These are phyloP conservation scores for Adelosebastes latens DNA, from an alignment of 2,797 vertebrate genomes.

Conservation along the genomic window DNA sequence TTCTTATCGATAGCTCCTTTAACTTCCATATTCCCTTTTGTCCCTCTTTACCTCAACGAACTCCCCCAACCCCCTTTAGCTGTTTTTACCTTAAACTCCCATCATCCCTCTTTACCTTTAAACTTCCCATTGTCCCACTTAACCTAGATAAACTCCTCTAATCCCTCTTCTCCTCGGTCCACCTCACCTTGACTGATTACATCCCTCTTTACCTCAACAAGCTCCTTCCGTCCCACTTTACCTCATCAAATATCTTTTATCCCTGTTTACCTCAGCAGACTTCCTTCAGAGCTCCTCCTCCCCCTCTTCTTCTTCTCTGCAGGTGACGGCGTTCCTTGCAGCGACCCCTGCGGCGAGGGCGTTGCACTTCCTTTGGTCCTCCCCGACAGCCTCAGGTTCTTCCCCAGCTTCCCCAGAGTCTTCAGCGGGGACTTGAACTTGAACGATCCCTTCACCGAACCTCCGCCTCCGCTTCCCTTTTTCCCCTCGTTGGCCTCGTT, in stretches of 20 bases:
- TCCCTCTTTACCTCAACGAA: no score
- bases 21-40: no score
- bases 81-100: no score
- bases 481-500: conserved; percentile 84
- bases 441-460: conserved; percentile 73
- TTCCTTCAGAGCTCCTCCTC: conserved; percentile 89
- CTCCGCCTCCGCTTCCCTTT: conserved; percentile 67
- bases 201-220: no score
- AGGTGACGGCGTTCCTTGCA: conserved; percentile 73
- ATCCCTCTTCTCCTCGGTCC: no score
- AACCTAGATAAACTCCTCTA: no score
- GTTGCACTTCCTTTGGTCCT: conserved; percentile 66
- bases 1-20: no score
- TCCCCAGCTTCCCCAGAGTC: conserved; percentile 82
- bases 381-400: conserved; percentile 77
- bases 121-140: no score
- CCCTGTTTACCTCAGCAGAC: conserved; percentile 78
- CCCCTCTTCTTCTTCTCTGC: conserved; percentile 82
- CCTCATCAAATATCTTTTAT: neutral
- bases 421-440: conserved; percentile 83
- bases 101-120: no score
- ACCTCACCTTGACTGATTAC: neutral
- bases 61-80: no score
- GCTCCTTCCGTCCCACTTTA: neutral
- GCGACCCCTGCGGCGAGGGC: conserved; percentile 74